Base-by-base conservation (phyloP, 1,140 invertebrate species). In the Drosophila subobscura region DNA sequence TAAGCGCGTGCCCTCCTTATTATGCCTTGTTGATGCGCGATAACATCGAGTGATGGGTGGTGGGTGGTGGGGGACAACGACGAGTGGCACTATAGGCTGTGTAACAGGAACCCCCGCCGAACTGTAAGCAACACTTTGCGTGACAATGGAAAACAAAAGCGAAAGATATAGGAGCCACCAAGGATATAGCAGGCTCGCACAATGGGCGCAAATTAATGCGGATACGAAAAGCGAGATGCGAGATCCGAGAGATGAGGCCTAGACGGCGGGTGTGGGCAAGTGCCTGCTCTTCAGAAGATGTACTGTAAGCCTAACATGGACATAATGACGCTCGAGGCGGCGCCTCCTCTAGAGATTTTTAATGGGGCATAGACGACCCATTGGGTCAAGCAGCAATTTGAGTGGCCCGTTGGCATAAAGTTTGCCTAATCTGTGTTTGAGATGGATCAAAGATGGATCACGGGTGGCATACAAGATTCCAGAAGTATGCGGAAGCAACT, bases 181-280 rank as follows among this genome's bases (percentile, higher is more conserved):
- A 52, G 16, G 49, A 51, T 51, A 10, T 27, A 51, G 51, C 33
- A 44, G 45, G 45, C 59, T 56, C 74, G 59, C 56, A 85, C 83
- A 86, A 86, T 86, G 63, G 77, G 81, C 77, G 74, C 77, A 76
- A 86, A 86, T 86, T 88, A 86, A 86, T 86, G 83, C 71, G 61
- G 68, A 88, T 83, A 76, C 65, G 33, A 86, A 77, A 75, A 86
- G 78, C 64, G 65, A 86, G 81, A 75, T 86, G 78, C 60, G 65
- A 64, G 49, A 46, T 55, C 46, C 54, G 52, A 61, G 51, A 47
- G 47, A 51, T 44, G 40, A 42, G 16, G 44, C 49, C 51, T n/a
- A 45, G 42, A 12, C 37, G 40, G 49, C 33, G 41, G 55, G 37
- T 59, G 41, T 20, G 33, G 57, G 63, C 29, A 54, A 70, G 63